These are phyloP conservation scores for Falco peregrinus DNA, from an alignment of 2,797 vertebrate species.

Conservation along the genomic window DNA sequence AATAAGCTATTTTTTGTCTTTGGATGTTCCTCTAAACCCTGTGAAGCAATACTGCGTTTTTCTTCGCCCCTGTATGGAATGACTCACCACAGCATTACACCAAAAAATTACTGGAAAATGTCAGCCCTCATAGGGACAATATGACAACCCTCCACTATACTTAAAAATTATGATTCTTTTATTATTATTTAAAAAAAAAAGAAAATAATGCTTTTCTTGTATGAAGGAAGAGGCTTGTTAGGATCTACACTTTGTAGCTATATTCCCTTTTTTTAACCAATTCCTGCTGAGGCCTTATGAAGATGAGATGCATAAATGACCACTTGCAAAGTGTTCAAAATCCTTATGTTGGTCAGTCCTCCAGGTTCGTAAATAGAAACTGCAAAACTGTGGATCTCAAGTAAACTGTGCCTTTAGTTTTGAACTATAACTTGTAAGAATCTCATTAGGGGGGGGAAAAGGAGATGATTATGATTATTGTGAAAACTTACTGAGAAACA, in stretches of 20 bases:
- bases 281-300: background rate
- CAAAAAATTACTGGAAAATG: background rate
- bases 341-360: background rate
- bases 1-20: background rate
- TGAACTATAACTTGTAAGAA: background rate
- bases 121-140: background rate
- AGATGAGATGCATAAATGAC: background rate
- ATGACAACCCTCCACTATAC: background rate
- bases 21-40: background rate
- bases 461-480: background rate
- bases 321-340: background rate
- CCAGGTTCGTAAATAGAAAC: background rate
- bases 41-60: background rate
- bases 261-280: background rate
- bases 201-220: background rate
- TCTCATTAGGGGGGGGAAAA: accelerated
- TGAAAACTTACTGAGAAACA: background rate
- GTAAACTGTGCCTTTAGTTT: background rate
- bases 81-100: background rate
- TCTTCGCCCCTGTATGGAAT: background rate
- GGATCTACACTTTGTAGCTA: background rate
- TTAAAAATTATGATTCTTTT: background rate
- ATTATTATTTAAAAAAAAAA: background rate
- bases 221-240: background rate
- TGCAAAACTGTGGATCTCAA: background rate